Conservation (phyloP, 2,888 invertebrate species). For the Apocheima hispidaria region DNA sequence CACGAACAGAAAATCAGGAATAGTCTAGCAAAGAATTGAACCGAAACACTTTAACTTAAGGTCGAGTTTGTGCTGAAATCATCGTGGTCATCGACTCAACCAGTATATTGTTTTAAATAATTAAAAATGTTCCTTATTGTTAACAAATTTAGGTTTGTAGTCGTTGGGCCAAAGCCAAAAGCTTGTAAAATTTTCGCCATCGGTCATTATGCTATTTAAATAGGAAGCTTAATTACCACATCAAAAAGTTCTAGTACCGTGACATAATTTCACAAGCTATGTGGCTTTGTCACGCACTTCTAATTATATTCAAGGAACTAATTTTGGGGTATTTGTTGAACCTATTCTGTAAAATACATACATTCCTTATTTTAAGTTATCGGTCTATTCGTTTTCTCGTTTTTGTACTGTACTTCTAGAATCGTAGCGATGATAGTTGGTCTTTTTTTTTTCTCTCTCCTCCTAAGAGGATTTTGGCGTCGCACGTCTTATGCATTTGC, state of each 20-base stretch:
- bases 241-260: slow-evolving; percentile 20
- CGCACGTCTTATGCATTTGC: too few relatives aligned
- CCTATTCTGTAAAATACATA: not conserved
- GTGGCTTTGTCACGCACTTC: slow-evolving; percentile 13
- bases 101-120: not conserved
- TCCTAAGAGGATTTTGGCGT: too few relatives aligned
- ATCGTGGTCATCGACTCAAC: slow-evolving; percentile 1
- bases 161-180: not conserved
- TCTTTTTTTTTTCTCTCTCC: too few relatives aligned
- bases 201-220: slow-evolving; percentile 29
- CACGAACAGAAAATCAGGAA: slow-evolving; percentile 26
- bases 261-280: slow-evolving; percentile 17
- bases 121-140: not conserved
- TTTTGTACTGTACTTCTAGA: too few relatives aligned
- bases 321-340: slow-evolving; percentile 5
- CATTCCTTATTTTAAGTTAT: not conserved
- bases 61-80: slow-evolving; percentile 2
- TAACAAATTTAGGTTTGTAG: slow-evolving; percentile 20
- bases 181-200: slow-evolving; percentile 22
- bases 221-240: slow-evolving; percentile 38
- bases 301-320: not conserved
- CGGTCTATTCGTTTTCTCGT: too few relatives aligned
- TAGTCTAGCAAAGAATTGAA: not conserved
- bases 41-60: slow-evolving; percentile 11
- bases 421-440: too few relatives aligned